Evolutionary conservation across 2,888 invertebrate species (phyloP).

Genomic region (Pycnomerus fuliginosus): DNA sequence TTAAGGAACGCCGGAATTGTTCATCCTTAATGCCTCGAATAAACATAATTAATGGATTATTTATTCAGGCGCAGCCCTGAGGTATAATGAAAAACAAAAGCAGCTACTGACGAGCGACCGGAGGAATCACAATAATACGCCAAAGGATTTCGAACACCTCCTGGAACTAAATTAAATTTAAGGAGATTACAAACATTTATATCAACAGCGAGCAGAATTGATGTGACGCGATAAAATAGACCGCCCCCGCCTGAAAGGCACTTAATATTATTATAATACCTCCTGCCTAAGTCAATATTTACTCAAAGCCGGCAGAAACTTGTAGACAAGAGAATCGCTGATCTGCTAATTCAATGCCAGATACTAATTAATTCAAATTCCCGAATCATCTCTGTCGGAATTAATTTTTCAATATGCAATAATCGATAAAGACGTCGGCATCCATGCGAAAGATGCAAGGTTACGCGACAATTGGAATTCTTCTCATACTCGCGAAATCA

Average conservation of each 20-base stretch:
- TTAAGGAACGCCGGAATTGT: no score
- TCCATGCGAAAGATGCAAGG: constrained; percentile 18
- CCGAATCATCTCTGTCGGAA: not conserved
- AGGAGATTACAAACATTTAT: constrained; percentile 14
- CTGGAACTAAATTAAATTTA: constrained; percentile 11
- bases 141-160: no score
- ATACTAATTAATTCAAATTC: no score
- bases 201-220: constrained; percentile 13
- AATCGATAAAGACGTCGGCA: constrained; percentile 11
- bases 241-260: constrained; percentile 24
- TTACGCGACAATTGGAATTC: constrained; percentile 32
- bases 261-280: constrained; percentile 36
- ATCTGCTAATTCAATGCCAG: no score
- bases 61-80: no score
- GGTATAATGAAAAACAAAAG: no score
- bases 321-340: no score
- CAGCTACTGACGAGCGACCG: no score
- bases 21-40: no score
- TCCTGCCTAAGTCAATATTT: constrained; percentile 33
- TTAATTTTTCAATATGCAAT: constrained; percentile 11
- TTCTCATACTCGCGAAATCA: constrained; percentile 37
- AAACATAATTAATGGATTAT: no score
- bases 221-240: constrained; percentile 21
- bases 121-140: no score
- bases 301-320: constrained; percentile 31